Percentiles rank a stretch among this genome's conserved stretches.
Conservation (phyloP, 2,113 vertebrate genomes). For the Apodemus sylvaticus region DNA sequence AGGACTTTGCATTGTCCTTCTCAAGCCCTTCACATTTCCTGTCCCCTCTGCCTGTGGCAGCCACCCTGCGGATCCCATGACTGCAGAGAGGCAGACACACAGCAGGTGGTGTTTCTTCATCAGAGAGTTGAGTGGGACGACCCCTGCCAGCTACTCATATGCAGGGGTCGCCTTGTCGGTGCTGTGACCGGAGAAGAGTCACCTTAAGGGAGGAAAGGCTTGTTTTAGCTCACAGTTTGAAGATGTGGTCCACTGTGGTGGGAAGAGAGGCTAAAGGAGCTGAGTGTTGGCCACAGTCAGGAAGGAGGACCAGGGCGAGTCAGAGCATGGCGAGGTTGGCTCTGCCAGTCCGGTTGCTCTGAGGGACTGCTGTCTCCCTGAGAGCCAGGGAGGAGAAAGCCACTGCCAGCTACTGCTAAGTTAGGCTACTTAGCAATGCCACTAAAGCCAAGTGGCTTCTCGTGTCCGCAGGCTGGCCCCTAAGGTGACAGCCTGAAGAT, state of each 20-base stretch:
- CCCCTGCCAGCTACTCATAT: too few relatives aligned
- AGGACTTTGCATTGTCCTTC: neutral
- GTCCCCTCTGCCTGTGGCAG: neutral
- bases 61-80: fast-evolving
- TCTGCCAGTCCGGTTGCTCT: neutral
- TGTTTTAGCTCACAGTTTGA: too few relatives aligned
- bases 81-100: too few relatives aligned
- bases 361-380: neutral
- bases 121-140: too few relatives aligned
- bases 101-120: too few relatives aligned
- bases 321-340: neutral
- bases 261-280: too few relatives aligned
- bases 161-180: too few relatives aligned
- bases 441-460: neutral
- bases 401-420: neutral
- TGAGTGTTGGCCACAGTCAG: too few relatives aligned
- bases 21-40: neutral
- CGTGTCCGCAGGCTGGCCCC: neutral
- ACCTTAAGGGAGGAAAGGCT: too few relatives aligned
- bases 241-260: too few relatives aligned
- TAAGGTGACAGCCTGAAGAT: neutral
- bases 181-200: too few relatives aligned
- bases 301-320: neutral
- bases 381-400: neutral
- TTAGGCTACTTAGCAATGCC: neutral